These are phyloP conservation scores for Catajapyx aquilonaris DNA, from an alignment of 1,140 invertebrate genomes.

Conservation along the genomic window DNA sequence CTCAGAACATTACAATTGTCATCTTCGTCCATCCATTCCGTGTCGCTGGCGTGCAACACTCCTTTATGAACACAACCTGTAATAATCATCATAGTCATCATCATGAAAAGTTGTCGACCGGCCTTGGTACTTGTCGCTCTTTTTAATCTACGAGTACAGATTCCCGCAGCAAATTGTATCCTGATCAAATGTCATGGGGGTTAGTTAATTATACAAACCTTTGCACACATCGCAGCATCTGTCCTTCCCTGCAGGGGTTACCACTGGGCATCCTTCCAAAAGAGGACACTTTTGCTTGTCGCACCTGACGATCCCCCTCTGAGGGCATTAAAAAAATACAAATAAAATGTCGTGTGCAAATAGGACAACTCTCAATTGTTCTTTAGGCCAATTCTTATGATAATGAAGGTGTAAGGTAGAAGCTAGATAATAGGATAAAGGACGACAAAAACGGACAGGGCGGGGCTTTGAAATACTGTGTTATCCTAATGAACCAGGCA, in stretches of 20 bases:
- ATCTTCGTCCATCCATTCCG: slow-evolving; percentile 45
- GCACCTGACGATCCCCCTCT: slow-evolving; percentile 55
- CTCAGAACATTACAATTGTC: slow-evolving; percentile 46
- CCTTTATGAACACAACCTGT: slow-evolving; percentile 54
- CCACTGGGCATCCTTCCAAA: slow-evolving; percentile 41
- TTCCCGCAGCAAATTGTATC: background rate
- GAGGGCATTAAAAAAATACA: slow-evolving; percentile 20
- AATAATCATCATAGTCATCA: slow-evolving; percentile 8
- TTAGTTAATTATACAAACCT: slow-evolving; percentile 24
- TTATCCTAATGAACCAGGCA: too few species aligned
- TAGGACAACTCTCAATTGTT: background rate
- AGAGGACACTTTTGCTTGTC: slow-evolving; percentile 36
- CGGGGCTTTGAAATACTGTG: too few species aligned
- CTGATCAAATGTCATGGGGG: slow-evolving; percentile 1
- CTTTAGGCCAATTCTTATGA: too few species aligned
- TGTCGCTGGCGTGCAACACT: slow-evolving; percentile 42
- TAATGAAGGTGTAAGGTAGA: too few species aligned
- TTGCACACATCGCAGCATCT: slow-evolving; percentile 44
- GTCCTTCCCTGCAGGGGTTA: slow-evolving; percentile 28
- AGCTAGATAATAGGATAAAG: too few species aligned
- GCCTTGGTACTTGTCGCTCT: background rate
- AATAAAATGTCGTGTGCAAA: background rate
- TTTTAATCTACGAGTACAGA: slow-evolving; percentile 2
- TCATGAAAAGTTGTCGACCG: background rate
- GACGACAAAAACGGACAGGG: too few species aligned